Base-by-base conservation (phyloP, 2,113 vertebrate species). In the Scytalopus superciliaris region DNA sequence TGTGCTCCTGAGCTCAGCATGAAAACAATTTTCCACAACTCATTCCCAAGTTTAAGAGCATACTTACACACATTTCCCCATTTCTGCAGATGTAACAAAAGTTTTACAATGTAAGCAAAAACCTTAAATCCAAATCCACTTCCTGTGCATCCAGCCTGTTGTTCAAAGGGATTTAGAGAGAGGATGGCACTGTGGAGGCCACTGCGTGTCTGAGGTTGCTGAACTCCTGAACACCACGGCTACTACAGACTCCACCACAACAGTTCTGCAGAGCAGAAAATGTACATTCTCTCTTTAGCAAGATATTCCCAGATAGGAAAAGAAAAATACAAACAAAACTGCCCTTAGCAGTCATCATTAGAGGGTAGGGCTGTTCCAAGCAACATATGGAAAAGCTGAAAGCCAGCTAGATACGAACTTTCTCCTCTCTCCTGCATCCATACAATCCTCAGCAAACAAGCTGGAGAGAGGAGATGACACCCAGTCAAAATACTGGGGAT, bases 141-240 rank as follows among this genome's bases (percentile, higher is more conserved):
- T 15, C 5, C 27, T 11, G 3, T 10, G 23, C 3, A 49, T 10
- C 8, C 2, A 1, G 23, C 19, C 17, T 75, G 14, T 4, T 44
- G 28, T 8, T 67, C 69, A 49, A 16, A 55, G 33, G 10, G 5
- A 11, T 63, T 3, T 57, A 69, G 44, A 82, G 23, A 10, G 49
- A 72, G 42, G 24, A 59, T 45, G 14, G 44, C 12, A 24, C 10
- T 2, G 2, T 18, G 14, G 5, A 78, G 5, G 19, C 2, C 24
- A 45, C 5, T 2, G 3, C 4, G 2, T 4, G 47, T 17, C 70
- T 19, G 17, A 50, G 28, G 9, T 2, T 50, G 57, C 7, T 52
- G 66, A 84, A 47, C 13, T 47, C 33, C 63, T 45, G 12, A 87
- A 69, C n/a, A 39, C 33, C 67, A 45, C 28, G 82, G 16, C n/a